These are phyloP conservation scores for Drosophila suzukii DNA, from an alignment of 1,140 invertebrate species.

Conservation along the genomic window DNA sequence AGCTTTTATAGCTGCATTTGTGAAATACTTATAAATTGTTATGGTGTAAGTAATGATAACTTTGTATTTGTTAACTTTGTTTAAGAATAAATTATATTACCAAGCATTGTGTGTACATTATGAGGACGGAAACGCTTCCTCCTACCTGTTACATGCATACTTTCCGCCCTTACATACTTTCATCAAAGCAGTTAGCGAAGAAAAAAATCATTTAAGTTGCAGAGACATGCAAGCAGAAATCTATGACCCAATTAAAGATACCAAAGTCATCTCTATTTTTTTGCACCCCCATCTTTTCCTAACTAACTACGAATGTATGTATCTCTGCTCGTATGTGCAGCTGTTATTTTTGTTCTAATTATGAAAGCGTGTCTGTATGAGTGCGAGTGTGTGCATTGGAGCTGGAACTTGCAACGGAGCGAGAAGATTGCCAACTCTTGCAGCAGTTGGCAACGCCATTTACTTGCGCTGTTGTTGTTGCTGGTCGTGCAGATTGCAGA, in stretches of 20 bases:
- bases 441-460: slow-evolving; percentile 57
- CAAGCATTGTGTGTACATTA: too few species aligned
- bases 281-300: neutral
- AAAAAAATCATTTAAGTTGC: neutral
- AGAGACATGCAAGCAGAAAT: slow-evolving; percentile 58
- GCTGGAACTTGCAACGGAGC: slow-evolving; percentile 78
- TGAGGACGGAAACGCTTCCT: too few species aligned
- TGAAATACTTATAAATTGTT: slow-evolving; percentile 6
- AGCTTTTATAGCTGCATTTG: neutral
- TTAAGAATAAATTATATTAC: too few species aligned
- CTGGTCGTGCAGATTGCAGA: slow-evolving; percentile 75
- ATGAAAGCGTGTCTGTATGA: slow-evolving; percentile 62
- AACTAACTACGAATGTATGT: neutral
- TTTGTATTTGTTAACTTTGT: too few species aligned
- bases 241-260: slow-evolving; percentile 80
- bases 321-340: slow-evolving; percentile 9
- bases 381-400: slow-evolving; percentile 65
- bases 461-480: slow-evolving; percentile 40
- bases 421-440: slow-evolving; percentile 77
- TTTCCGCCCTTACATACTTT: too few species aligned
- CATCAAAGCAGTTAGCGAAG: neutral
- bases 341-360: slow-evolving; percentile 62
- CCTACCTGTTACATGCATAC: too few species aligned
- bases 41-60: too few species aligned
- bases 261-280: slow-evolving; percentile 36